These are phyloP conservation scores for Thereva unica DNA, from an alignment of 2,888 invertebrate genomes.

Conservation along the genomic window DNA sequence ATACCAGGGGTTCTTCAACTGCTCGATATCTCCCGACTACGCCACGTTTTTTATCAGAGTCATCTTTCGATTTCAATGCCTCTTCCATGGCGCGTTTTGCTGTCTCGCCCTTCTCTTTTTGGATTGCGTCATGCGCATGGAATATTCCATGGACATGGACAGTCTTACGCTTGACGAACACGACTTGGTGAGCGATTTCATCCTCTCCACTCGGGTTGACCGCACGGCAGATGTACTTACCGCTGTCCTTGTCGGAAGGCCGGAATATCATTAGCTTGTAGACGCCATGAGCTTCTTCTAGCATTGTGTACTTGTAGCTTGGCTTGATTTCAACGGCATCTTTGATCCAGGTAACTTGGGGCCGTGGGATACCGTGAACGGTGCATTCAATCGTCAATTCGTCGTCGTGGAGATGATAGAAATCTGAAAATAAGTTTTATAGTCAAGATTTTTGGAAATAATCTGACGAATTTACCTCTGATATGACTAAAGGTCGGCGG, in stretches of 20 bases:
- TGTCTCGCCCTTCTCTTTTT: conserved; percentile 52
- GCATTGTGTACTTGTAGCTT: conserved; percentile 55
- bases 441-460: neutral
- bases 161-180: conserved; percentile 63
- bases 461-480: conserved; percentile 58
- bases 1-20: conserved; percentile 49
- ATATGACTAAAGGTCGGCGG: conserved; percentile 75
- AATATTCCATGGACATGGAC: conserved; percentile 56
- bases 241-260: conserved; percentile 65
- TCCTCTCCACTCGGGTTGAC: conserved; percentile 69
- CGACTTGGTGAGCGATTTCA: conserved; percentile 56
- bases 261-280: conserved; percentile 63
- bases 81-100: conserved; percentile 55
- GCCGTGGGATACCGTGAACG: conserved; percentile 56
- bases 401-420: conserved; percentile 61
- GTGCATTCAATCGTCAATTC: conserved; percentile 65
- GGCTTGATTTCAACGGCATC: conserved; percentile 53
- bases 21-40: conserved; percentile 43
- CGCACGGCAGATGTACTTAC: conserved; percentile 71
- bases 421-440: conserved; percentile 48
- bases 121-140: conserved; percentile 53
- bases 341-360: conserved; percentile 54
- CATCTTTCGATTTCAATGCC: conserved; percentile 56
- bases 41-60: conserved; percentile 53
- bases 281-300: conserved; percentile 58